A percentile compares a stretch with the other conserved stretches of the same genome.
Conservation (phyloP, 30 jellyfish, hydroid and myxozoan genomes). For the Pseudorhiza aurosa region DNA sequence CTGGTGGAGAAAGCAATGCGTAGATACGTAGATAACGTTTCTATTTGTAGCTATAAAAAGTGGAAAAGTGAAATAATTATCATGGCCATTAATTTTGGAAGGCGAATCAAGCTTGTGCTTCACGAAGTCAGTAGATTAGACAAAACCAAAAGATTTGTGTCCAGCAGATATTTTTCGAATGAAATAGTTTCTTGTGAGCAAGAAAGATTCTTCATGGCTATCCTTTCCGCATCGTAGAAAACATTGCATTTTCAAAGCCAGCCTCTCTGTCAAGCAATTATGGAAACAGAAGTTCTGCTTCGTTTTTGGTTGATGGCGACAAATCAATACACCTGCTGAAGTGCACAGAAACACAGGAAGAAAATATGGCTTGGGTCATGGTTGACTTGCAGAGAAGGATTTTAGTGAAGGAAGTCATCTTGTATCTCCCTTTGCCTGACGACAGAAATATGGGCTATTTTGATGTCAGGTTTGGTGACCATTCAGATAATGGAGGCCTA, state of each 20-base stretch:
- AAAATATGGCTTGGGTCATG: not conserved
- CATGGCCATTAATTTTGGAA: too few relatives aligned
- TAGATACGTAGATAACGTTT: too few relatives aligned
- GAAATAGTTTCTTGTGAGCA: too few relatives aligned
- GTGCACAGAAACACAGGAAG: not conserved
- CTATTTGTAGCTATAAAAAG: too few relatives aligned
- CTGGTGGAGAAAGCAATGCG: too few relatives aligned
- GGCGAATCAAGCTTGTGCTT: too few relatives aligned
- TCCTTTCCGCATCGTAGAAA: not conserved
- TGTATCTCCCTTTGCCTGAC: not conserved
- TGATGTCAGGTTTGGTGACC: not conserved
- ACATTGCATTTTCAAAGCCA: slow-evolving; percentile 1
- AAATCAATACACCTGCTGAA: not conserved
- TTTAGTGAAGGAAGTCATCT: not conserved
- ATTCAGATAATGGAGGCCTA: not conserved
- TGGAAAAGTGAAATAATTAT: too few relatives aligned
- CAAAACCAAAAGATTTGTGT: too few relatives aligned
- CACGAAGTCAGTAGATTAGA: too few relatives aligned
- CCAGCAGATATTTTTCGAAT: too few relatives aligned
- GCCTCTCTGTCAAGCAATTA: not conserved
- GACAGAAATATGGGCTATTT: not conserved
- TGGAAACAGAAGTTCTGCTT: not conserved
- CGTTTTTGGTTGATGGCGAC: not conserved
- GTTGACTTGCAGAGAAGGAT: not conserved
- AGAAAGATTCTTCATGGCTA: not conserved